Evolutionary conservation across 1,140 invertebrate species (phyloP).

Genomic region (Pygmarrhopalites habei): DNA sequence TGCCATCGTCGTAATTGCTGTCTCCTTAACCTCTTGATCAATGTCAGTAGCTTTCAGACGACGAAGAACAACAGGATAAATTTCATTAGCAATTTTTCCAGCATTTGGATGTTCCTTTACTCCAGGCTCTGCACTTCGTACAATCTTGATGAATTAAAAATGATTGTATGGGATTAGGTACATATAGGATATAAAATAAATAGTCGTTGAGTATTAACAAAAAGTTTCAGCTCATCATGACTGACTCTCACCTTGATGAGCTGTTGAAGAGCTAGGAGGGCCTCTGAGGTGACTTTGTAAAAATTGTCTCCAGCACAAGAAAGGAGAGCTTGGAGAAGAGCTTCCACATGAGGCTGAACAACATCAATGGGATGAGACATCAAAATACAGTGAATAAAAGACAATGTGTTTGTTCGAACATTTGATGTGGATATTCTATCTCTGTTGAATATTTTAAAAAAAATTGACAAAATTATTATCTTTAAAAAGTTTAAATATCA

Average conservation of each 20-base stretch:
- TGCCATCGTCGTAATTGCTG: conserved; percentile 92
- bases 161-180: no score
- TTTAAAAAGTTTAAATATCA: conserved; percentile 14
- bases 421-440: conserved; percentile 93
- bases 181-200: no score
- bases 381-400: conserved; percentile 83
- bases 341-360: conserved; percentile 64
- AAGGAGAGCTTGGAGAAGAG: conserved; percentile 80
- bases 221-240: no score
- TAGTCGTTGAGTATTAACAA: no score
- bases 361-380: conserved; percentile 71
- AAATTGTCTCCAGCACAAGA: conserved; percentile 86
- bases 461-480: conserved; percentile 15
- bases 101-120: conserved; percentile 28
- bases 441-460: conserved; percentile 46
- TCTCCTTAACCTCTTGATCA: conserved; percentile 96
- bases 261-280: conserved; percentile 83
- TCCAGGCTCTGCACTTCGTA: conserved; percentile 49
- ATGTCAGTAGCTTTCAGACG: conserved; percentile 90
- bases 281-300: conserved; percentile 97
- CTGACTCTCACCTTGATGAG: no score
- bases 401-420: conserved; percentile 96
- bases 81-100: conserved; percentile 29
- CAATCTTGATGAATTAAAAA: no score
- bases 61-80: conserved; percentile 34